Percentiles rank a stretch among this genome's conserved stretches.
Evolutionary conservation across 2,888 invertebrate species (phyloP).

Genomic region (Polylopha cassiicola): DNA sequence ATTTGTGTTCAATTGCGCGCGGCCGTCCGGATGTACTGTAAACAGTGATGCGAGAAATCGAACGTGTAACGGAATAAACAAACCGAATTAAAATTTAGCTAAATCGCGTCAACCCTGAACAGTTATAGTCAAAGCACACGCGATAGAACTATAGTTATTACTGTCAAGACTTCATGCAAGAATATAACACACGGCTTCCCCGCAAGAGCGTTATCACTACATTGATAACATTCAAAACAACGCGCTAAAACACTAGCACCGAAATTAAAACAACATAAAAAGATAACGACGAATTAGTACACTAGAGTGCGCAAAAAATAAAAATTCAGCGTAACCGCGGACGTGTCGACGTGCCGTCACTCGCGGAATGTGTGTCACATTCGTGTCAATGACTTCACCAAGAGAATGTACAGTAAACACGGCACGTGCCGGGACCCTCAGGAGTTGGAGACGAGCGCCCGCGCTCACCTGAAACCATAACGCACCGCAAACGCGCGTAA

Average conservation of each 20-base stretch:
- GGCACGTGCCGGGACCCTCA: constrained; percentile 27
- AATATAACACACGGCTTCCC: no score
- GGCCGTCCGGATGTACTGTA: no score
- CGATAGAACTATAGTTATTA: no score
- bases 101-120: no score
- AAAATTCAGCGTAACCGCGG: constrained; percentile 46
- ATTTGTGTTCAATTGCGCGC: constrained; percentile 11
- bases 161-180: no score
- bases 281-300: constrained; percentile 44
- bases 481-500: constrained; percentile 45
- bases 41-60: no score
- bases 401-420: constrained; percentile 54
- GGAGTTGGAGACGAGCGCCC: constrained; percentile 13
- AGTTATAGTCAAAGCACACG: no score
- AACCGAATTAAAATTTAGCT: no score
- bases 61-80: no score
- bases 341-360: constrained; percentile 60
- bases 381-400: constrained; percentile 67
- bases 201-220: no score
- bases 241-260: constrained; percentile 36
- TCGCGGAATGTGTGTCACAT: constrained; percentile 74
- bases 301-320: constrained; percentile 37
- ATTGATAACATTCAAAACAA: constrained; percentile 24
- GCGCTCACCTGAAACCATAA: constrained; percentile 30
- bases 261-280: constrained; percentile 20